phyloP scores from a whole-genome alignment of 2,888 invertebrate species.

The Polyommatus iphigenia region DNA sequence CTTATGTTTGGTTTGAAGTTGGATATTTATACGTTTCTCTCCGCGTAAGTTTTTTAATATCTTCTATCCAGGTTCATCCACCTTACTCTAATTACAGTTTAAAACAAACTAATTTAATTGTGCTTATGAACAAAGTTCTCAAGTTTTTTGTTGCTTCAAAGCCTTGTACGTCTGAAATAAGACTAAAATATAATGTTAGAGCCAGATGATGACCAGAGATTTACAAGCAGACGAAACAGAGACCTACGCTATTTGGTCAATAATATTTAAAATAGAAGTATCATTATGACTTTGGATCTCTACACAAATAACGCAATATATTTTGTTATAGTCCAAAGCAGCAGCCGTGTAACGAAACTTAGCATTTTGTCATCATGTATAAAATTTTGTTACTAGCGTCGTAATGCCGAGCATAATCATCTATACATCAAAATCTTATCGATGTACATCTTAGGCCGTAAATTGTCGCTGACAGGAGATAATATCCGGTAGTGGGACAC shows the following conservation, averaged over 20 bases:
- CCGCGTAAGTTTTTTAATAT: conserved; percentile 25
- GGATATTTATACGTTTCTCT: conserved; percentile 14
- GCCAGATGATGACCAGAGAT: no score
- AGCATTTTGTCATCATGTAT: no score
- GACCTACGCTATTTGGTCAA: no score
- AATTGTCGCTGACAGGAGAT: background rate
- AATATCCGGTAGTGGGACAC: conserved; percentile 28
- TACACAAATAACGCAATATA: no score
- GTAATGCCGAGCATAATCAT: background rate
- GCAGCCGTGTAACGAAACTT: no score
- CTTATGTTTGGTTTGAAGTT: conserved; percentile 10
- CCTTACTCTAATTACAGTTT: conserved; percentile 16
- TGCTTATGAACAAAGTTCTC: background rate
- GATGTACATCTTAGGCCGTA: background rate
- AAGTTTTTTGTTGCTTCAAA: conserved; percentile 1
- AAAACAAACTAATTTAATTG: conserved; percentile 7
- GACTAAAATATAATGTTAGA: background rate
- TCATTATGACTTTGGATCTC: no score
- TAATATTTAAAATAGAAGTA: no score
- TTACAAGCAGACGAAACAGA: no score
- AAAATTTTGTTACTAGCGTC: background rate
- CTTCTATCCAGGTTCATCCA: conserved; percentile 20
- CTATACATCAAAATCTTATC: background rate
- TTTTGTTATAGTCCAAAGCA: no score
- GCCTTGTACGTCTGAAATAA: background rate